Evolutionary conservation across 2,888 invertebrate genomes (phyloP), one percentile per base, ranked within the genome.

Genomic region (Ellobium chinense): DNA sequence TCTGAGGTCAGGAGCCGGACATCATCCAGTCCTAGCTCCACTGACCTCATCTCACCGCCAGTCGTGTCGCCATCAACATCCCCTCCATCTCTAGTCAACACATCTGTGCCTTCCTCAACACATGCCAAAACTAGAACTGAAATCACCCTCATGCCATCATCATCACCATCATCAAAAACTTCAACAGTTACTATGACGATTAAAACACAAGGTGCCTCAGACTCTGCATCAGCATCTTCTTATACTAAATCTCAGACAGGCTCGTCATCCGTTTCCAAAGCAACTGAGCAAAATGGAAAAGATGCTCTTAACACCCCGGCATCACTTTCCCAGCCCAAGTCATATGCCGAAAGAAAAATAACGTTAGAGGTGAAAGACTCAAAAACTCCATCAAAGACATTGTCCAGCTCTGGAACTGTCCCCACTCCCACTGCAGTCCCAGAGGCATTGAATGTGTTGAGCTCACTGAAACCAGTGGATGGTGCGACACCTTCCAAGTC

Each of bases 21-120:
- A 2, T 29, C 77, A 7, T 82, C 79, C 14, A 65, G n/a, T 9
- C 70, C 70, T 24, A n/a, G 46, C 9, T 5, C 56, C 34, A 12
- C 73, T 14, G 46, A 46, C 24, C 34, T 31, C 34, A 60, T 31
- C 14, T 31, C 29, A n/a, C 18, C n/a, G 29, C 1, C 78, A 29
- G 27, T 68, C 37, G 21, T 68, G 2, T 36, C n/a, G 21, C n/a
- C 39, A 2, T 21, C 72, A 18, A 2, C 62, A 29, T 62, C 58
- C 3, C 29, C 37, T 29, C 14, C 72, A 5, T 21, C 31, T 54
- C 56, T n/a, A n/a, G n/a, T n/a, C n/a, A n/a, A n/a, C n/a, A n/a
- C n/a, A n/a, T n/a, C n/a, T n/a, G n/a, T n/a, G n/a, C n/a, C n/a
- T n/a, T n/a, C n/a, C n/a, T n/a, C n/a, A n/a, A n/a, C 56, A 34